Conservation (phyloP, 2,888 invertebrate genomes). For the Pollenia griseotomentosa region DNA sequence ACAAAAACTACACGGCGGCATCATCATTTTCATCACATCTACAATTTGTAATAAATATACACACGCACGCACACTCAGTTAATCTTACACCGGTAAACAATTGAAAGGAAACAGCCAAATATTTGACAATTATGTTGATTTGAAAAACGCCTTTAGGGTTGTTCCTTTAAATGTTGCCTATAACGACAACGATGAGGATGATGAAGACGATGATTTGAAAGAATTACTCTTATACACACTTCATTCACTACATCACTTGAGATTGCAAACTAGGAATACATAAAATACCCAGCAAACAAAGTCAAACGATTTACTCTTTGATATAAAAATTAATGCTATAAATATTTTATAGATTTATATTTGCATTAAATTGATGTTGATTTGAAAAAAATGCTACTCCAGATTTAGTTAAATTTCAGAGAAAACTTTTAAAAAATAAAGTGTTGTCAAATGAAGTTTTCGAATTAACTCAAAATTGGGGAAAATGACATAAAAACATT, state of each 20-base stretch:
- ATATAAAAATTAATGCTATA: too few species aligned
- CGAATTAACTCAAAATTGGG: too few species aligned
- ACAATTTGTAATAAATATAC: background rate
- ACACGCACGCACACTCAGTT: background rate
- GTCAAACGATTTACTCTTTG: too few species aligned
- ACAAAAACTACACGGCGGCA: conserved; percentile 31
- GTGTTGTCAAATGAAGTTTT: too few species aligned
- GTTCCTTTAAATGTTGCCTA: conserved; percentile 58
- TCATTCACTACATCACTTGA: conserved; percentile 11
- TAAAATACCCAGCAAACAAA: conserved; percentile 16
- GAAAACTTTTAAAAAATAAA: too few species aligned
- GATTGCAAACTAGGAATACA: conserved; percentile 41
- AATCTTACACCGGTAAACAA: conserved; percentile 50
- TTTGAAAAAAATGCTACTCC: too few species aligned
- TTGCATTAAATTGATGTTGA: too few species aligned
- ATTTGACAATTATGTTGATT: conserved; percentile 70
- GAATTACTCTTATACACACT: conserved; percentile 4
- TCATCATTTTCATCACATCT: background rate
- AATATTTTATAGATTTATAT: too few species aligned
- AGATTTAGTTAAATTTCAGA: too few species aligned
- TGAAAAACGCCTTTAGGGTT: conserved; percentile 66
- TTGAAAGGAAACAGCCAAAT: conserved; percentile 44
- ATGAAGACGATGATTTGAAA: conserved; percentile 38
- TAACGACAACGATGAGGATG: conserved; percentile 51
- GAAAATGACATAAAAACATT: too few species aligned